A percentile compares a stretch with the other conserved stretches of the same genome.
phyloP scores from a whole-genome alignment of 2,113 vertebrate species.

The Pungitius pungitius region DNA sequence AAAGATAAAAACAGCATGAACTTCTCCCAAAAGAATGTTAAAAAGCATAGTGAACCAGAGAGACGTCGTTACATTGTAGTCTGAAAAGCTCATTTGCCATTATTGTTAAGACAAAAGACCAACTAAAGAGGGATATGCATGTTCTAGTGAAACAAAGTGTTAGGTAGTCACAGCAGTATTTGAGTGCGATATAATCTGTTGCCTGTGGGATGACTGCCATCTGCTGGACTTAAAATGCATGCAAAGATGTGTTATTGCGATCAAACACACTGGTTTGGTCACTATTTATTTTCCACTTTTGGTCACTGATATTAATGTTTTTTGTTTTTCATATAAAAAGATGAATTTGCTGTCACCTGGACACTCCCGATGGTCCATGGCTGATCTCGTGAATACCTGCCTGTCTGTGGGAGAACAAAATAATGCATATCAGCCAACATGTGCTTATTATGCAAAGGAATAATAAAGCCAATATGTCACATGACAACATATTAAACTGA shows the following conservation, averaged over 20 bases:
- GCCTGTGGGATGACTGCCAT: slow-evolving; percentile 42
- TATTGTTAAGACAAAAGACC: not conserved
- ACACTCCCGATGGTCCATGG: slow-evolving; percentile 83
- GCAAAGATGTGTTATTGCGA: slow-evolving; percentile 5
- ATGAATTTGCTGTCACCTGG: slow-evolving; percentile 81
- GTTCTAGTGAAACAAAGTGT: not conserved
- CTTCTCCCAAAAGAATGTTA: not conserved
- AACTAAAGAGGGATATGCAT: not conserved
- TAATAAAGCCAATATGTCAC: not conserved
- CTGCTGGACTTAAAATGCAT: slow-evolving; percentile 46
- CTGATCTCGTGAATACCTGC: slow-evolving; percentile 90
- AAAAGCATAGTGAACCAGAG: not conserved
- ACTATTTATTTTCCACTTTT: not conserved
- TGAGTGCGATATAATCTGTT: not conserved
- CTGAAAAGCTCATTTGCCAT: not conserved
- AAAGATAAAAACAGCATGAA: slow-evolving; percentile 9
- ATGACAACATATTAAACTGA: not conserved
- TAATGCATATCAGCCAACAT: not conserved
- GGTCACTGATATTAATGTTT: not conserved
- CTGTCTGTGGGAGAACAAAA: slow-evolving; percentile 74
- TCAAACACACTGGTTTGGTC: not conserved
- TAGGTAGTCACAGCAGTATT: not conserved
- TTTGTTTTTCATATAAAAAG: not conserved
- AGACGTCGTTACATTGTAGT: not conserved
- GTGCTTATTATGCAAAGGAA: not conserved